Percentiles rank a stretch among this genome's conserved stretches.
Conservation (phyloP, 2,888 invertebrate species). For the Lamellibrachia satsuma region DNA sequence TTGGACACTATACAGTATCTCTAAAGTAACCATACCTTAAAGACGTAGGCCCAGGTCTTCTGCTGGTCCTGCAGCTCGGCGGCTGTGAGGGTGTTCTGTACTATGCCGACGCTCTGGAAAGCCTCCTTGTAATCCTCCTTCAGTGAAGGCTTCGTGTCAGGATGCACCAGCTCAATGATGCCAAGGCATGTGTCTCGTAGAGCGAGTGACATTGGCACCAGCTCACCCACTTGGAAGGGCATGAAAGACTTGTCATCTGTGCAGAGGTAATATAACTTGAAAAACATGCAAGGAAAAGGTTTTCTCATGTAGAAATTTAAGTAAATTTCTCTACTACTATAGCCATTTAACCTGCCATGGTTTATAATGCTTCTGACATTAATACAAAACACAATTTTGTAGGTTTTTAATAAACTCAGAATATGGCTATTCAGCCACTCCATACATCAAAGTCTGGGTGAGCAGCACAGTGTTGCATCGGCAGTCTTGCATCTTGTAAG, state of each 20-base stretch:
- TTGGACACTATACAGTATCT: not conserved
- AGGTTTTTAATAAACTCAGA: not conserved
- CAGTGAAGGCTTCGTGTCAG: constrained; percentile 73
- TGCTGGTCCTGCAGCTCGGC: constrained; percentile 67
- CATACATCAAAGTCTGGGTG: not conserved
- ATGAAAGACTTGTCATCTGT: constrained; percentile 53
- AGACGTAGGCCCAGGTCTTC: constrained; percentile 79
- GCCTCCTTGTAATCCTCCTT: constrained; percentile 72
- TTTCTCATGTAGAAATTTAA: not conserved
- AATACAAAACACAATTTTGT: not conserved
- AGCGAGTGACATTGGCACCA: constrained; percentile 77
- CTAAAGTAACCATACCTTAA: constrained; percentile 71
- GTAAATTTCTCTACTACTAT: not conserved
- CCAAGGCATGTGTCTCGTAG: constrained; percentile 85
- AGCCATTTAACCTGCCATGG: not conserved
- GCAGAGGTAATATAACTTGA: not conserved
- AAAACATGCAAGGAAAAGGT: not conserved
- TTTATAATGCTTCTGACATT: not conserved
- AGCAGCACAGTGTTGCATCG: not conserved
- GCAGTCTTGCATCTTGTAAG: not conserved
- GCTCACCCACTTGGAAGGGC: constrained; percentile 80
- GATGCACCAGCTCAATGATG: constrained; percentile 85
- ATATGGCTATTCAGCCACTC: not conserved
- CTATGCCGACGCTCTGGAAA: constrained; percentile 60
- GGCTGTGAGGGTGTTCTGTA: constrained; percentile 37